Evolutionary conservation across 2,113 vertebrate genomes (phyloP), one percentile per base, ranked within the genome.

Genomic region (Arothron firmamentum): DNA sequence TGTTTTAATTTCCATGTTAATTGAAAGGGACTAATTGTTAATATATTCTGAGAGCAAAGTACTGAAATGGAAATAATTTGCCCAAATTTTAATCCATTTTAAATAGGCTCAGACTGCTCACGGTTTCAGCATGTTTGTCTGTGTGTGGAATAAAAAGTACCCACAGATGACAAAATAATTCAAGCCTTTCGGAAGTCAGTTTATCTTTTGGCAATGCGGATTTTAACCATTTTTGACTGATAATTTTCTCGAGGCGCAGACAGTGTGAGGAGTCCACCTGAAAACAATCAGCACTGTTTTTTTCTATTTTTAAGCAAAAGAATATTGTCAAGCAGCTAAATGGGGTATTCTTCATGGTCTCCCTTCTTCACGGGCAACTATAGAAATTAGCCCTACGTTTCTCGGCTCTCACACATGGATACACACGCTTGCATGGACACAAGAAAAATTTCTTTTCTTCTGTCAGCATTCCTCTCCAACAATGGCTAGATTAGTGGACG

Each of bases 371-470:
- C 94, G 90, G 93, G 90, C 95, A 91, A 97, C 97, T 97, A 98
- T 98, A 99, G 97, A 99, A 99, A 99, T 98, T 99, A 99, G 97
- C 95, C 95, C 96, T 97, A 95, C 94, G 94, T 95, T 95, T 94
- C 87, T 94, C 93, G 91, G 95, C 95, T 95, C 96, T 99, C 95
- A 98, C 97, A 99, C 97, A 98, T 98, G 96, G 97, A 97, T 99
- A 97, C 95, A 98, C 97, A 98, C 94, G 94, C 94, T 97, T 99
- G 95, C 95, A 95, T 96, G 95, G 94, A 98, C 95, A 98, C 95
- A 99, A 99, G 96, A 96, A 97, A 97, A 98, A 96, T 94, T 94
- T 96, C 94, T 97, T 98, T 98, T 98, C 96, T 98, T 93, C 96
- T 97, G 95, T 98, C 97, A 98, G 96, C 96, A 98, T 99, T 98